Evolutionary conservation across 2,888 invertebrate genomes (phyloP).

Genomic region (Thera obeliscata): DNA sequence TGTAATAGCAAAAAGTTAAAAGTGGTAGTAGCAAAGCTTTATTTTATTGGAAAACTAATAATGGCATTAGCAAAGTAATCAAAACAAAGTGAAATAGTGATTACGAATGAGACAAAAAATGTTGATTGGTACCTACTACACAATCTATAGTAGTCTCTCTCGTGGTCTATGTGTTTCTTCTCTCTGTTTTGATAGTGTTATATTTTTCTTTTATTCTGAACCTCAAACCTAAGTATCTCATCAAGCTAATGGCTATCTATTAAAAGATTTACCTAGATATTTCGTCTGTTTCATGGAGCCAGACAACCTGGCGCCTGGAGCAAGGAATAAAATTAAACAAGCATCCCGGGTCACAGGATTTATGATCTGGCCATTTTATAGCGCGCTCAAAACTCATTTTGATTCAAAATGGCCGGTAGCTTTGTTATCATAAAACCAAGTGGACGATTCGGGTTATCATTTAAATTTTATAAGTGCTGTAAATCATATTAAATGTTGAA

Average conservation of each 20-base stretch:
- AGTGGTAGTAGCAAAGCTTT: too few species aligned
- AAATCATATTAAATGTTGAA: background rate
- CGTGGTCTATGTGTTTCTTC: too few species aligned
- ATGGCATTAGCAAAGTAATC: too few species aligned
- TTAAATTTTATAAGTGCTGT: background rate
- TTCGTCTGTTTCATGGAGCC: slow-evolving; percentile 14
- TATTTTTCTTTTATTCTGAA: too few species aligned
- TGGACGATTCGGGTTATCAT: slow-evolving; percentile 3
- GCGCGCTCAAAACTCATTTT: slow-evolving; percentile 19
- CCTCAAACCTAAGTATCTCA: too few species aligned
- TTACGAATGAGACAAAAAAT: too few species aligned
- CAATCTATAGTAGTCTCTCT: too few species aligned
- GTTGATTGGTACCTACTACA: too few species aligned
- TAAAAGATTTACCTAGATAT: background rate
- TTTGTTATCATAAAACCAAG: slow-evolving; percentile 4
- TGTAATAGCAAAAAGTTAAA: background rate
- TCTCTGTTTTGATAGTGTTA: too few species aligned
- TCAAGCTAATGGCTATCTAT: too few species aligned
- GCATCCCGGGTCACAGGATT: slow-evolving; percentile 13
- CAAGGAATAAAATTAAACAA: slow-evolving; percentile 11
- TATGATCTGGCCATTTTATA: slow-evolving; percentile 27
- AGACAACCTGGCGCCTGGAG: slow-evolving; percentile 17
- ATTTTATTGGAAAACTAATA: too few species aligned
- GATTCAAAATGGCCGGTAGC: slow-evolving; percentile 7
- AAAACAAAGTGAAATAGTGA: too few species aligned